Percentiles rank a stretch among this genome's conserved stretches.
Conservation (phyloP, 2,797 vertebrate genomes). For the Channallabes apus region DNA sequence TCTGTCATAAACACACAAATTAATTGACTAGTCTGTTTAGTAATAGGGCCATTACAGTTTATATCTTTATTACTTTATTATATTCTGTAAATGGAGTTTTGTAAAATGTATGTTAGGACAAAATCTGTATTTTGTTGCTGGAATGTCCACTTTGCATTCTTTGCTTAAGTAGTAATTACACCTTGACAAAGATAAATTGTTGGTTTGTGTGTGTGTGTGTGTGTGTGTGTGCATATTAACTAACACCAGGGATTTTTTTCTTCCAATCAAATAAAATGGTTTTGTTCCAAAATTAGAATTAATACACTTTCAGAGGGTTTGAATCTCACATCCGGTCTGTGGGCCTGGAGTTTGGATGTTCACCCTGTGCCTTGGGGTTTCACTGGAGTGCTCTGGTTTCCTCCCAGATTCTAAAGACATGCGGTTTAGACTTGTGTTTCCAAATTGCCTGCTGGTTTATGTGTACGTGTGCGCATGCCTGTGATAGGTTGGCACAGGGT, state of each 20-base stretch:
- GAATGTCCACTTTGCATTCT: background rate
- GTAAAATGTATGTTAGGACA: background rate
- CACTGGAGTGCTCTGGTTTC: too few relatives aligned
- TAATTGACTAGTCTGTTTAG: background rate
- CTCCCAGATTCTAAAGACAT: too few relatives aligned
- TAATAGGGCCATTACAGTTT: background rate
- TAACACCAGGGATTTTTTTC: too few relatives aligned
- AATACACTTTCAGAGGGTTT: background rate
- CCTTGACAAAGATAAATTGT: background rate
- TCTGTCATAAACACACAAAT: too few relatives aligned
- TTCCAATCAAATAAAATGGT: background rate
- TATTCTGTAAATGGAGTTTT: background rate
- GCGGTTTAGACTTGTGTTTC: background rate
- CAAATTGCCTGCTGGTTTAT: background rate
- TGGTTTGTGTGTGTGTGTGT: too few relatives aligned
- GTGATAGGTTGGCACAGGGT: too few relatives aligned
- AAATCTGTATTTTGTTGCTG: background rate
- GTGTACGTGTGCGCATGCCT: too few relatives aligned
- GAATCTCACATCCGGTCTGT: too few relatives aligned
- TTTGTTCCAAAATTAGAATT: background rate
- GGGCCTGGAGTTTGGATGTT: too few relatives aligned
- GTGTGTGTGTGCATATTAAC: too few relatives aligned
- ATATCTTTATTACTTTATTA: background rate
- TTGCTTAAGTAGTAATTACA: too few relatives aligned
- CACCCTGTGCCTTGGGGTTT: too few relatives aligned